Conservation (phyloP, 2,113 vertebrate genomes). For the Grallaria varia region DNA sequence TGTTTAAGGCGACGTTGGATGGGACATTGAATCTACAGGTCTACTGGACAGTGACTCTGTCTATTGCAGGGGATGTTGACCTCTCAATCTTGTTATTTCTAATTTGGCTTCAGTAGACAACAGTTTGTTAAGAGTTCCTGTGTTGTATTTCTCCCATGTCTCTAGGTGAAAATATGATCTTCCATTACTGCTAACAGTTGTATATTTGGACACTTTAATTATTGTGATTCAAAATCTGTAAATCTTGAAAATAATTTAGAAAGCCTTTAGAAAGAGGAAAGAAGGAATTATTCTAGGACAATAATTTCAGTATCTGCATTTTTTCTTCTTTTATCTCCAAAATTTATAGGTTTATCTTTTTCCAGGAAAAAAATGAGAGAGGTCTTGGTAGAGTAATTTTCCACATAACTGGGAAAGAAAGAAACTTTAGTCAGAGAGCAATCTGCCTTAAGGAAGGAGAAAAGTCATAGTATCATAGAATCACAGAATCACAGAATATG, state of each 20-base stretch:
- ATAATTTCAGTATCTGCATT: not conserved
- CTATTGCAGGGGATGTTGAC: not conserved
- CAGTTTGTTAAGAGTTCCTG: not conserved
- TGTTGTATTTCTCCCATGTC: not conserved
- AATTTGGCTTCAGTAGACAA: not conserved
- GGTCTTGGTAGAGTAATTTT: not conserved
- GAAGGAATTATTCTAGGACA: not conserved
- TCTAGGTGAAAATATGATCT: not conserved
- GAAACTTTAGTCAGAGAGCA: not conserved
- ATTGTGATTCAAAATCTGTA: not conserved
- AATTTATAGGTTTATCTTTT: not conserved
- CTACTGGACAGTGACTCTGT: too few species aligned
- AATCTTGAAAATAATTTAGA: not conserved
- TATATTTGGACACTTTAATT: not conserved
- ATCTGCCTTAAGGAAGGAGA: not conserved
- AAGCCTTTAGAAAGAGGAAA: not conserved
- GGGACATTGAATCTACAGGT: not conserved
- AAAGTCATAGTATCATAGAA: not conserved
- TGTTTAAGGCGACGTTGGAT: not conserved
- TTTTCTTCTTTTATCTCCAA: not conserved
- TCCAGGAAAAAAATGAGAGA: not conserved
- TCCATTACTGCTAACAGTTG: not conserved
- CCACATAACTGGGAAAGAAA: not conserved
- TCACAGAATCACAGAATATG: not conserved
- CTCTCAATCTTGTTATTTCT: not conserved